phyloP scores from a whole-genome alignment of 2,888 invertebrate species.

The Lepidocyrtinus sp. region DNA sequence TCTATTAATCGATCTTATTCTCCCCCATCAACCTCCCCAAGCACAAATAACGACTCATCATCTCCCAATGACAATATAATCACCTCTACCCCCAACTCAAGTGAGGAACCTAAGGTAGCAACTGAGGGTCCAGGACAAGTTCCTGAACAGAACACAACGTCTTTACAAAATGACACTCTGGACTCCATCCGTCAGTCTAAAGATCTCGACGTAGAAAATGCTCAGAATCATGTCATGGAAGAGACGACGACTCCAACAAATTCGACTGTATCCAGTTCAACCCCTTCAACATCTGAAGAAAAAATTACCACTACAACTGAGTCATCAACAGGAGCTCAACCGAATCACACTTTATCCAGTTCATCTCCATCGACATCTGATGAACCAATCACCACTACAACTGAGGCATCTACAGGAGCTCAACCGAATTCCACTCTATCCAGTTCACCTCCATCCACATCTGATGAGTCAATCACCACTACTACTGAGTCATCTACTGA shows the following conservation, averaged over 20 bases:
- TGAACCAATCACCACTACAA: background rate
- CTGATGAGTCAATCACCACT: background rate
- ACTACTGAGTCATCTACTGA: background rate
- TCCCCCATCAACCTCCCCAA: background rate
- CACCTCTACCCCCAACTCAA: background rate
- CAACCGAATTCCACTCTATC: background rate
- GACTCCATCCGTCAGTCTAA: background rate
- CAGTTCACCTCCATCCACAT: background rate
- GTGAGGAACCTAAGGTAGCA: background rate
- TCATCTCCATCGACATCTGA: background rate
- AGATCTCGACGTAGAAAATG: too few species aligned
- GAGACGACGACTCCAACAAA: too few species aligned
- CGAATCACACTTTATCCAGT: background rate
- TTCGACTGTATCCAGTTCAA: background rate
- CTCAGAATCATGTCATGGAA: too few species aligned
- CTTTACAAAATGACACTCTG: background rate
- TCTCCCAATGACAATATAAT: background rate
- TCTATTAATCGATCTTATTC: background rate
- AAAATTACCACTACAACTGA: background rate
- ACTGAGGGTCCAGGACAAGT: conserved; percentile 21
- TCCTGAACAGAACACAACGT: background rate
- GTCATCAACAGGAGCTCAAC: background rate
- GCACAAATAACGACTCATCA: background rate
- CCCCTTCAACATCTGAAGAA: background rate
- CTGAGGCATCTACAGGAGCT: background rate